Evolutionary conservation across 2,888 invertebrate species (phyloP).

Genomic region (Parnassius smintheus): DNA sequence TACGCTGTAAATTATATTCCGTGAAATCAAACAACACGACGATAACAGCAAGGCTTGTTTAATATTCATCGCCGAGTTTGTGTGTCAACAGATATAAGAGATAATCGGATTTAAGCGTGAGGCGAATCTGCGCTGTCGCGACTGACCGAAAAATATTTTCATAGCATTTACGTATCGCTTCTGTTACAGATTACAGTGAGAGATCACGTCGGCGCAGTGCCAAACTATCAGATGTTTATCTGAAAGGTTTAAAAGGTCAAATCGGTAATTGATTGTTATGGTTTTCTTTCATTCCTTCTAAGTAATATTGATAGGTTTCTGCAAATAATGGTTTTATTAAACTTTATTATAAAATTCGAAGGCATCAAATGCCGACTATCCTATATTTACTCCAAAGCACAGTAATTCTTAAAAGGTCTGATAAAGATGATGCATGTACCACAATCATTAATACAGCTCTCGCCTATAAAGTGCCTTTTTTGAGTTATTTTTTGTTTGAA

Average conservation of each 20-base stretch:
- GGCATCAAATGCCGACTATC: no score
- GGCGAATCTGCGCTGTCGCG: conserved; percentile 6
- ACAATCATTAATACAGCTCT: no score
- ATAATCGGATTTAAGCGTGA: conserved; percentile 34
- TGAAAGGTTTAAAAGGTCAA: conserved; percentile 9
- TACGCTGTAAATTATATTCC: conserved; percentile 48
- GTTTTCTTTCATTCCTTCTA: background rate
- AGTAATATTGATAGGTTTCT: no score
- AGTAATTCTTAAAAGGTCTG: no score
- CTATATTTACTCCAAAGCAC: no score
- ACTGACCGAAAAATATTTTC: conserved; percentile 16
- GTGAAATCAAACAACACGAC: conserved; percentile 54
- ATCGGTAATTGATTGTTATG: conserved; percentile 7
- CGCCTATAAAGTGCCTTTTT: no score
- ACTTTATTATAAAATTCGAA: no score
- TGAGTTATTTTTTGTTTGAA: no score
- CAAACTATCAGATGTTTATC: conserved; percentile 7
- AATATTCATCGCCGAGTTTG: conserved; percentile 49
- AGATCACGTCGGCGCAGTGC: conserved; percentile 10
- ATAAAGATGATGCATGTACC: no score
- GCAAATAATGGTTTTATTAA: no score
- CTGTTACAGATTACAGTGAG: background rate
- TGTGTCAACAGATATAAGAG: conserved; percentile 37
- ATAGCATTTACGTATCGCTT: conserved; percentile 3
- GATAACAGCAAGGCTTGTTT: conserved; percentile 53